Base-by-base conservation (phyloP, 92 coral and sea anemone genomes). In the Siderastrea radians region DNA sequence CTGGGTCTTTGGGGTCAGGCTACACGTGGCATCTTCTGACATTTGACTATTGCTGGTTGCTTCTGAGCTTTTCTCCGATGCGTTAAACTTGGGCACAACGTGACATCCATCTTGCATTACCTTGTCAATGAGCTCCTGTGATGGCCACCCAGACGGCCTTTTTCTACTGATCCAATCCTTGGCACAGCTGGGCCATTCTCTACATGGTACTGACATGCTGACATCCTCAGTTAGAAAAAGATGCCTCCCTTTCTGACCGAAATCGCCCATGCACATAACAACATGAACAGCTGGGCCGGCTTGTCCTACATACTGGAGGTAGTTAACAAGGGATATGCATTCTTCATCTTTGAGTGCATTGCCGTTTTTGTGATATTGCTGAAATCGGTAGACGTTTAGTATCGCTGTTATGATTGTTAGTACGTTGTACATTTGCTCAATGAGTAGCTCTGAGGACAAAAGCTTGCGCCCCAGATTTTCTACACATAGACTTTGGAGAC, bases 221-320 rank as follows among this genome's bases (percentile, higher is more conserved):
- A 90, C 93, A 53, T 90, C 93, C 72, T 90, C 93, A 3, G 93
- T 90, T 13, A 90, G 61, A 71, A 80, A 90, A 5, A 90, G 84
- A 52, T 80, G 90, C 45, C 46, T 67, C 15, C 84, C 71, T 49
- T 75, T 83, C 49, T 63, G 38, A 49, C 71, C 64, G 1, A 83
- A 72, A n/a, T 64, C 73, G 5, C 63, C 48, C 6, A 90, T 75
- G 80, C 93, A 90, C 73, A 79, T 86, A 6, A 86, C 93, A 1
- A 85, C 88, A 19, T 90, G 93, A 12, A 90, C 93, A 3, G 93
- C 93, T 1, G 93, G 93, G 0, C 93, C 93, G 12, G 93, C 93
- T 81, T 90, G 93, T 12, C 93, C 93, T 8, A 90, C 93, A 26
- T 76, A 85, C 49, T 62, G 75, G 53, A 81, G 76, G 54, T 81